phyloP scores from a whole-genome alignment of 1,140 invertebrate genomes.

The Pachyrhynchus sulphureomaculatus region DNA sequence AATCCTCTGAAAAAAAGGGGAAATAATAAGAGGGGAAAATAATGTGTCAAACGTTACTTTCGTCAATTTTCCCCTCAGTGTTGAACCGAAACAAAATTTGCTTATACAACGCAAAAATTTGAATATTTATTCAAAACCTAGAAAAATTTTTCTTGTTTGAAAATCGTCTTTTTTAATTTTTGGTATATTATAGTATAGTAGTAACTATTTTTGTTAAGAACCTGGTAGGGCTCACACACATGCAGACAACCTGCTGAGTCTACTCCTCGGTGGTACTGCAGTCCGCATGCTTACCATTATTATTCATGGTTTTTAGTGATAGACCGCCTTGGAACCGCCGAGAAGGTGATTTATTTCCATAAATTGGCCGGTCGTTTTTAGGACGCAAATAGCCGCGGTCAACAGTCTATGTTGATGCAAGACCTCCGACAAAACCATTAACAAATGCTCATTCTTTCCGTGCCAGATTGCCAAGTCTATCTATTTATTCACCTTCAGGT shows the following conservation, averaged over 20 bases:
- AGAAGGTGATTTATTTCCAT: constrained; percentile 30
- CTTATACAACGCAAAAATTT: too few species aligned
- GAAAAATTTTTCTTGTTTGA: too few species aligned
- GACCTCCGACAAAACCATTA: constrained; percentile 22
- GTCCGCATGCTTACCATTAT: constrained; percentile 30
- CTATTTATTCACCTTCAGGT: not conserved
- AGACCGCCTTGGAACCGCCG: constrained; percentile 30
- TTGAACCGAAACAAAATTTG: too few species aligned
- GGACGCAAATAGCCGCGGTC: constrained; percentile 19
- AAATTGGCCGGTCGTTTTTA: constrained; percentile 29
- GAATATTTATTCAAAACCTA: too few species aligned
- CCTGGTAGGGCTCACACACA: constrained; percentile 18
- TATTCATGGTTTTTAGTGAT: constrained; percentile 35
- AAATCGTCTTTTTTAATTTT: too few species aligned
- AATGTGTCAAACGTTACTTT: too few species aligned
- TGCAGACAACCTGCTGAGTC: constrained; percentile 22
- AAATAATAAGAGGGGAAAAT: too few species aligned
- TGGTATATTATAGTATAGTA: too few species aligned
- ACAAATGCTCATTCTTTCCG: constrained; percentile 19
- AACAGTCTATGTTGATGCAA: constrained; percentile 9
- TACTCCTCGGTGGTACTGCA: constrained; percentile 22
- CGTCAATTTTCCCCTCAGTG: too few species aligned
- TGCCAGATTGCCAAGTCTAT: constrained; percentile 12
- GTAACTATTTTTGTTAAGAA: constrained; percentile 9
- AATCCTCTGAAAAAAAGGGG: too few species aligned